A percentile compares a stretch with the other conserved stretches of the same genome.
Conservation (phyloP, 2,113 vertebrate genomes). For the Amblyopsis rosae region DNA sequence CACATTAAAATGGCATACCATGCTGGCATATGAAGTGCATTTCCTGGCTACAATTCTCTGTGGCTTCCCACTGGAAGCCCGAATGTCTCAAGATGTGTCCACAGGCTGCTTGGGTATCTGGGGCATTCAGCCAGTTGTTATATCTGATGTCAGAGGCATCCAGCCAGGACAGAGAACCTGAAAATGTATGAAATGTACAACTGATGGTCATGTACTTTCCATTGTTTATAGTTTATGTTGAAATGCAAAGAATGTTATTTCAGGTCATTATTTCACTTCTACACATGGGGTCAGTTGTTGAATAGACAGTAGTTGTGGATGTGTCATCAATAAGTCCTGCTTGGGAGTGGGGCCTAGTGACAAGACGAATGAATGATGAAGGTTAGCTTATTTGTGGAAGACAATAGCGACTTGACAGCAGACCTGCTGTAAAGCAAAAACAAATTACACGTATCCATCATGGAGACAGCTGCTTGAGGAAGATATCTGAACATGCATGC, state of each 20-base stretch:
- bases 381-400: slow-evolving; percentile 15
- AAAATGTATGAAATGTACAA: not conserved
- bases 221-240: not conserved
- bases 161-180: slow-evolving; percentile 85
- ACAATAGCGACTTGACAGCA: slow-evolving; percentile 55
- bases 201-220: not conserved
- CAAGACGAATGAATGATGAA: slow-evolving; percentile 13
- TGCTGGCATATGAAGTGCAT: slow-evolving; percentile 89
- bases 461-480: slow-evolving; percentile 43
- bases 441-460: slow-evolving; percentile 37
- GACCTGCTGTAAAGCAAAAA: slow-evolving; percentile 6
- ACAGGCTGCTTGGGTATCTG: slow-evolving; percentile 66
- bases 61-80: slow-evolving; percentile 81
- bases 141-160: slow-evolving; percentile 86
- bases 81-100: slow-evolving; percentile 80
- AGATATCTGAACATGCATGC: slow-evolving; percentile 43
- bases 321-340: slow-evolving; percentile 4
- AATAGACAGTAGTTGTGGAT: slow-evolving; percentile 1
- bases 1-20: slow-evolving; percentile 70
- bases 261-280: not conserved
- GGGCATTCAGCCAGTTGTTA: slow-evolving; percentile 78
- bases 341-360: slow-evolving; percentile 4
- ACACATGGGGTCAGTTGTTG: not conserved
- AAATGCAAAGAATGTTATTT: not conserved
- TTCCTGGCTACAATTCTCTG: slow-evolving; percentile 83